These are phyloP conservation scores for Odontocolon sp. DNA, from an alignment of 2,888 invertebrate genomes.

Conservation along the genomic window DNA sequence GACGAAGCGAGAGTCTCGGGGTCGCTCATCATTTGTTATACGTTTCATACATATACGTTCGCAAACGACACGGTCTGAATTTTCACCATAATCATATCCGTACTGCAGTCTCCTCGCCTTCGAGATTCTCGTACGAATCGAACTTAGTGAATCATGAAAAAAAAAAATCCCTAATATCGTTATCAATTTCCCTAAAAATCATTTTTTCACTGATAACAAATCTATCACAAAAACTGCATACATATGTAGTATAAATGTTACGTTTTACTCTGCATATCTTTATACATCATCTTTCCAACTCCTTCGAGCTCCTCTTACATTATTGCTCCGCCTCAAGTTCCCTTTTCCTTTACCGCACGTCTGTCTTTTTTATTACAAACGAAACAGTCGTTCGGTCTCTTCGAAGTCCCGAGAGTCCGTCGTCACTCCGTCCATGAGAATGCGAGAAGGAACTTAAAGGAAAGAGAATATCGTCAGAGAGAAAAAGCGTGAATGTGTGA, in stretches of 20 bases:
- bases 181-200: too few relatives aligned
- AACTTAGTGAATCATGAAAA: too few relatives aligned
- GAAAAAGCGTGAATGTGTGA: constrained; percentile 38
- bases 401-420: not conserved
- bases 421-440: constrained; percentile 29
- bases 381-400: constrained; percentile 2
- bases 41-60: not conserved
- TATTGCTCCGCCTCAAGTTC: constrained; percentile 8
- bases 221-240: too few relatives aligned
- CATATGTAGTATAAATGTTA: too few relatives aligned
- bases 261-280: too few relatives aligned
- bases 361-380: constrained; percentile 17
- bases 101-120: not conserved
- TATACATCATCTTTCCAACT: too few relatives aligned
- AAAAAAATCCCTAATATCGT: too few relatives aligned
- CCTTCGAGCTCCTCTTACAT: not conserved
- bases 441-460: constrained; percentile 2
- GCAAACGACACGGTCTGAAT: constrained; percentile 30
- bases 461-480: constrained; percentile 21
- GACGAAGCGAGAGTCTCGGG: constrained; percentile 19
- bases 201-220: too few relatives aligned
- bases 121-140: too few relatives aligned
- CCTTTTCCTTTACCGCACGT: not conserved
- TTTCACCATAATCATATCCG: not conserved
- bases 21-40: not conserved